These are phyloP conservation scores for Meloidogyne floridensis DNA, from an alignment of 1,140 invertebrate species.

Conservation along the genomic window DNA sequence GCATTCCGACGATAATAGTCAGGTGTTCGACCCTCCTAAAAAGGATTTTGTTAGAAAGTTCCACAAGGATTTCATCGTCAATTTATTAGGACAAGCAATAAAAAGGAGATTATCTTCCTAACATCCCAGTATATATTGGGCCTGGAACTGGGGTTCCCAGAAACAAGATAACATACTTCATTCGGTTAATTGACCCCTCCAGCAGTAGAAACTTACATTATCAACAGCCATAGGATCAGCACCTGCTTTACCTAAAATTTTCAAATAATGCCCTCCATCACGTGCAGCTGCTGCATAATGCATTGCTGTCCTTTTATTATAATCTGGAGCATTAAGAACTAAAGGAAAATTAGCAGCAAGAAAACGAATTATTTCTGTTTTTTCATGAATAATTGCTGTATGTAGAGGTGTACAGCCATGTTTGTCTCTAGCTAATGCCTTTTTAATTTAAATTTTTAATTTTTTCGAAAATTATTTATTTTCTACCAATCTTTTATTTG, in stretches of 20 bases:
- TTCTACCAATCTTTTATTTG: neutral
- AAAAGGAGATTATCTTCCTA: too few species aligned
- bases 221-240: conserved; percentile 80
- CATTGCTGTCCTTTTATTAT: conserved; percentile 81
- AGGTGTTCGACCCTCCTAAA: conserved; percentile 63
- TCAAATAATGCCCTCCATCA: conserved; percentile 85
- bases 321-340: conserved; percentile 64
- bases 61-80: conserved; percentile 4
- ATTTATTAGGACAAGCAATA: too few species aligned
- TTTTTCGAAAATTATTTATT: neutral
- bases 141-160: too few species aligned
- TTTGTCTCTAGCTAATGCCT: conserved; percentile 76
- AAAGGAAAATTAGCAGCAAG: conserved; percentile 59
- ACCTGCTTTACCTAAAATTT: conserved; percentile 80
- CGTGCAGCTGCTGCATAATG: conserved; percentile 84
- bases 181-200: too few species aligned
- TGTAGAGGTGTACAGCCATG: conserved; percentile 79
- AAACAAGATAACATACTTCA: too few species aligned
- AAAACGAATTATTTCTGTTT: conserved; percentile 72
- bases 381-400: conserved; percentile 72
- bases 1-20: conserved; percentile 64
- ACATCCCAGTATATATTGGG: too few species aligned
- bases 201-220: conserved; percentile 72
- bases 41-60: conserved; percentile 22
- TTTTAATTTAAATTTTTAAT: conserved; percentile 60